These are phyloP conservation scores for Drosophila anomalata DNA, from an alignment of 2,888 invertebrate genomes.

Conservation along the genomic window DNA sequence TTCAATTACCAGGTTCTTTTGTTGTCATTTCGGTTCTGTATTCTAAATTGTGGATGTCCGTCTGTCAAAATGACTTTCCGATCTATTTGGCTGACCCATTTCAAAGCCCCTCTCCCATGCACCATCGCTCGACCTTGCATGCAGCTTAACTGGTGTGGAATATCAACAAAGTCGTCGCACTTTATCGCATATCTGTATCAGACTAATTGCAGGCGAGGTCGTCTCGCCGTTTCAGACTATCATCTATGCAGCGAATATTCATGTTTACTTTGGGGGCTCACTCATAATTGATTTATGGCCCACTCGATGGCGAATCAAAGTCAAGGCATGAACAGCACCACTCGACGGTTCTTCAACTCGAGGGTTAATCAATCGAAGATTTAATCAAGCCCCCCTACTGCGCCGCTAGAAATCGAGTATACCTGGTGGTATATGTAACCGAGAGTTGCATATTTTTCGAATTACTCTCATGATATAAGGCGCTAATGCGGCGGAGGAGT, in stretches of 20 bases:
- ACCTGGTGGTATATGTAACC: not conserved
- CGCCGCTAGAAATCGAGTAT: conserved; percentile 7
- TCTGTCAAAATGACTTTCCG: conserved; percentile 27
- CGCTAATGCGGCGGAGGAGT: not conserved
- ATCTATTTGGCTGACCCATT: conserved; percentile 33
- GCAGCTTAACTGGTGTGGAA: conserved; percentile 17
- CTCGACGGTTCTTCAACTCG: conserved; percentile 31
- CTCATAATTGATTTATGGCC: conserved; percentile 40
- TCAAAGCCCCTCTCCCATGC: not conserved
- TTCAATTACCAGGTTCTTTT: conserved; percentile 58
- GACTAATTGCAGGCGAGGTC: conserved; percentile 50
- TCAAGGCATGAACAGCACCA: conserved; percentile 41
- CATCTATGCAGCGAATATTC: conserved; percentile 32
- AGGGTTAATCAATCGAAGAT: conserved; percentile 31
- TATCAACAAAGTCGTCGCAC: conserved; percentile 6
- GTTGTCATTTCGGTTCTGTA: conserved; percentile 38
- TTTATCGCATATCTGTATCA: conserved; percentile 22
- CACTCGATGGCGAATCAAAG: conserved; percentile 34
- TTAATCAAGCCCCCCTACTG: conserved; percentile 28
- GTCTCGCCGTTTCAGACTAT: conserved; percentile 9
- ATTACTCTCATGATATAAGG: conserved; percentile 18
- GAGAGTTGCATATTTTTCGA: conserved; percentile 21
- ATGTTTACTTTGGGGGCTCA: conserved; percentile 6
- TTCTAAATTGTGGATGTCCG: conserved; percentile 17
- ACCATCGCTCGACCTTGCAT: conserved; percentile 20